Evolutionary conservation across 2,888 invertebrate genomes (phyloP), one percentile per base, ranked within the genome.

Genomic region (Rhamphomyia laevipes): DNA sequence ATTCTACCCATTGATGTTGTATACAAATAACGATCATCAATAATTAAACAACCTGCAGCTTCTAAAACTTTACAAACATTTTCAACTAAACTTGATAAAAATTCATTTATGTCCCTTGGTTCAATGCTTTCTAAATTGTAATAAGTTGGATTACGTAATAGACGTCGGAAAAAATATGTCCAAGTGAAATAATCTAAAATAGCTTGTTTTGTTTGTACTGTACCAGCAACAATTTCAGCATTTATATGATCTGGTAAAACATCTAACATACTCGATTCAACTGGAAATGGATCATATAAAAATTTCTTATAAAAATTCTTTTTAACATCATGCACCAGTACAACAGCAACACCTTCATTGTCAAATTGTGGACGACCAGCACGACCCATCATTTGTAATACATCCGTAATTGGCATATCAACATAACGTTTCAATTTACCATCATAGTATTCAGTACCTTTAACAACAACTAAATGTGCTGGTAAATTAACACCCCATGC

Each of bases 401-500:
- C 96, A 72, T 99, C 97, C 1, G 99, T 99, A 45, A 99, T 96
- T 1, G 99, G 99, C 87, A 99, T 99, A 65, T 99, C 99, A 11
- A 97, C 92, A 70, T 99, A 99, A 58, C 95, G 81, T 65, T 92
- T 89, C 27, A 83, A 82, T 68, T 97, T 96, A 2, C 95, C 96
- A 68, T 99, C 99, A 67, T 86, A 99, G 70, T 92, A 99, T 70
- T 99, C 99, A 0, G 99, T 50, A 51, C 97, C 95, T 70, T 99
- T 99, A 57, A 99, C 84, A n/a, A 99, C 86, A 0, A 99, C 96
- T 45, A 96, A 71, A 70, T 97, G 96, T 0, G 99, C 97, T 2
- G 99, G 99, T 64, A 99, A 88, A 73, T 99, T 99, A 9, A 99
- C 96, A 33, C 99, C 99, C 99, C 99, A 99, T 0, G 99, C 99